Conservation (phyloP, 2,113 vertebrate genomes). For the Callaeas wilsoni region DNA sequence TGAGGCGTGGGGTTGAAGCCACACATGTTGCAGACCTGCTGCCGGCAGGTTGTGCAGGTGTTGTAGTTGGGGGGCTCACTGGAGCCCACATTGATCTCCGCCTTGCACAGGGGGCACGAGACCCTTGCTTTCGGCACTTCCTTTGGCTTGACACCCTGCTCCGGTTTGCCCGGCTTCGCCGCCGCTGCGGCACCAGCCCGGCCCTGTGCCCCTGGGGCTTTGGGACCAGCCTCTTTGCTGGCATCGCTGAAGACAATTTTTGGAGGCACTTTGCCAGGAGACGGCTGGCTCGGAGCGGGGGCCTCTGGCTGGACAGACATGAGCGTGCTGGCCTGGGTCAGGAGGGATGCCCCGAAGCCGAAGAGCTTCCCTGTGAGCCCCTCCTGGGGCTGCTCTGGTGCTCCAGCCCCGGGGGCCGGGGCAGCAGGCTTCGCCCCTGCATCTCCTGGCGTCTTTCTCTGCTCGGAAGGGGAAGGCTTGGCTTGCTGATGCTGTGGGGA, state of each 20-base stretch:
- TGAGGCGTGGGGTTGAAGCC: constrained; percentile 98
- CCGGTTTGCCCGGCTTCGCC: constrained; percentile 58
- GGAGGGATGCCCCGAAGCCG: constrained; percentile 91
- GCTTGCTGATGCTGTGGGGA: constrained; percentile 5
- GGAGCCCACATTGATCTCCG: constrained; percentile 84
- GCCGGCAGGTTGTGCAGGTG: constrained; percentile 89
- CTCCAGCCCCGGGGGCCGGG: constrained; percentile 51
- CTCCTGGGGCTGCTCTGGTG: constrained; percentile 88
- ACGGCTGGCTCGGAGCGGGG: constrained; percentile 77
- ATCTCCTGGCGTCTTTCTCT: constrained; percentile 82
- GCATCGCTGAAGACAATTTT: constrained; percentile 86
- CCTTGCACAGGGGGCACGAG: constrained; percentile 93
- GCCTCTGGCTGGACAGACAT: constrained; percentile 89
- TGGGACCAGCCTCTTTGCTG: constrained; percentile 79
- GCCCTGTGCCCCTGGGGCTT: constrained; percentile 69
- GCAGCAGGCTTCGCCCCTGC: constrained; percentile 77
- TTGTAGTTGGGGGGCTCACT: constrained; percentile 89
- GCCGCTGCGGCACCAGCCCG: not conserved
- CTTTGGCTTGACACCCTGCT: constrained; percentile 74
- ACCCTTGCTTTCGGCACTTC: constrained; percentile 80
- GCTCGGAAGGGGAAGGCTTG: constrained; percentile 78
- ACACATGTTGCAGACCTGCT: constrained; percentile 96
- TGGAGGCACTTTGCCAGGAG: constrained; percentile 85
- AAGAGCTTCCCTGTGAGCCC: constrained; percentile 96
- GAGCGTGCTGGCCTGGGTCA: constrained; percentile 95